phyloP scores from a whole-genome alignment of 2,888 invertebrate genomes.

The Nomada hirtipes region DNA sequence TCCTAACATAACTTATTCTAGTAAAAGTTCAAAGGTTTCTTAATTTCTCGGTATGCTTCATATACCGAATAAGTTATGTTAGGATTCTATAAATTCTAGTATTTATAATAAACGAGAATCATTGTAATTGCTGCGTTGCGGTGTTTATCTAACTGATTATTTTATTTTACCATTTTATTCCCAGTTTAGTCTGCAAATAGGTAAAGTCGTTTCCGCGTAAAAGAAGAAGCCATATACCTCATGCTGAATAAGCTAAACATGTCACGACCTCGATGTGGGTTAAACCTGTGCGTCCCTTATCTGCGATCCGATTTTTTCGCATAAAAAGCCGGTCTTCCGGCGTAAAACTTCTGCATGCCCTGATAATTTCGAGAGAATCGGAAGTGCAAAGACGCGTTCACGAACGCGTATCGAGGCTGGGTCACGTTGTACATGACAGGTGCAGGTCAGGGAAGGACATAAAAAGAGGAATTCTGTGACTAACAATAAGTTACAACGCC shows the following conservation, averaged over 20 bases:
- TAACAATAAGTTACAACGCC: background rate
- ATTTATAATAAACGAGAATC: too few species aligned
- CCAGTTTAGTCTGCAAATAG: background rate
- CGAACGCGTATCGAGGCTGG: constrained; percentile 3
- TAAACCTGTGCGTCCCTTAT: constrained; percentile 51
- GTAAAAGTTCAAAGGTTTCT: too few species aligned
- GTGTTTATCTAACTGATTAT: too few species aligned
- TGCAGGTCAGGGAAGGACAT: background rate
- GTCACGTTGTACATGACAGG: background rate
- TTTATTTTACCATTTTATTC: background rate
- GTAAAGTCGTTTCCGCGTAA: background rate
- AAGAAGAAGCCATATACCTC: constrained; percentile 58
- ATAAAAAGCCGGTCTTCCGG: constrained; percentile 29
- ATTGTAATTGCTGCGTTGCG: too few species aligned
- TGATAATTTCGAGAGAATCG: constrained; percentile 46
- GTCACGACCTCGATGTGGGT: constrained; percentile 62
- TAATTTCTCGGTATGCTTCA: background rate
- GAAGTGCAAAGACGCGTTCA: constrained; percentile 26
- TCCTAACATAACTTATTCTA: too few species aligned
- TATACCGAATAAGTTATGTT: too few species aligned
- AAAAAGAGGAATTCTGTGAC: background rate
- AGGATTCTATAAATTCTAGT: too few species aligned
- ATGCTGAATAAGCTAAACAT: constrained; percentile 62
- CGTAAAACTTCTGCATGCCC: constrained; percentile 36
- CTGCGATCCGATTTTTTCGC: constrained; percentile 66